These are phyloP conservation scores for Rhineura floridana DNA, from an alignment of 2,113 vertebrate species.

Conservation along the genomic window DNA sequence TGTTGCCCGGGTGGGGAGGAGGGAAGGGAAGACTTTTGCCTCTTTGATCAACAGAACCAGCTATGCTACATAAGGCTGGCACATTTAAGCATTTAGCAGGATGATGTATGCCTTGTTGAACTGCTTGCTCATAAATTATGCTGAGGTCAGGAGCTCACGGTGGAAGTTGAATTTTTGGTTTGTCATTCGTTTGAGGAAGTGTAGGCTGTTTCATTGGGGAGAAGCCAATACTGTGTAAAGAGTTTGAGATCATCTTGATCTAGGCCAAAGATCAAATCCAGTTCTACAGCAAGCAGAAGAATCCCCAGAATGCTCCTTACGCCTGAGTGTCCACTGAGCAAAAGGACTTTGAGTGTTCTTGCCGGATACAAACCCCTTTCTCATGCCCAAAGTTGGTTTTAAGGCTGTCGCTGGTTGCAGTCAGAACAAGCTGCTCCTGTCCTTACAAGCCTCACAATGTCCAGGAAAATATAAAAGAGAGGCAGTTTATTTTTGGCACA, in stretches of 20 bases:
- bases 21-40: not conserved
- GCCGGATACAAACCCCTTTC: not conserved
- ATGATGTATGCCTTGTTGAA: not conserved
- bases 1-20: too few relatives aligned
- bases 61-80: not conserved
- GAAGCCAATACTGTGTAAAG: not conserved
- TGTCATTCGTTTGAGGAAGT: not conserved
- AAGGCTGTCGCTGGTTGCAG: not conserved
- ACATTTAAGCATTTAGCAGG: not conserved
- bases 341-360: not conserved
- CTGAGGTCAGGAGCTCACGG: not conserved
- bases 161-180: not conserved
- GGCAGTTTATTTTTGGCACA: slow-evolving; percentile 15
- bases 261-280: not conserved
- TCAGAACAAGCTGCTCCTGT: not conserved
- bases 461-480: not conserved
- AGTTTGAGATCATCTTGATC: not conserved
- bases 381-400: not conserved
- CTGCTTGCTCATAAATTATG: not conserved
- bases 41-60: not conserved
- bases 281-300: not conserved
- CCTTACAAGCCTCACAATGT: not conserved
- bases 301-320: not conserved
- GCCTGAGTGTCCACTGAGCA: not conserved
- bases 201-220: not conserved